Evolutionary conservation across 2,888 invertebrate species (phyloP).

Genomic region (Empis stercorea): DNA sequence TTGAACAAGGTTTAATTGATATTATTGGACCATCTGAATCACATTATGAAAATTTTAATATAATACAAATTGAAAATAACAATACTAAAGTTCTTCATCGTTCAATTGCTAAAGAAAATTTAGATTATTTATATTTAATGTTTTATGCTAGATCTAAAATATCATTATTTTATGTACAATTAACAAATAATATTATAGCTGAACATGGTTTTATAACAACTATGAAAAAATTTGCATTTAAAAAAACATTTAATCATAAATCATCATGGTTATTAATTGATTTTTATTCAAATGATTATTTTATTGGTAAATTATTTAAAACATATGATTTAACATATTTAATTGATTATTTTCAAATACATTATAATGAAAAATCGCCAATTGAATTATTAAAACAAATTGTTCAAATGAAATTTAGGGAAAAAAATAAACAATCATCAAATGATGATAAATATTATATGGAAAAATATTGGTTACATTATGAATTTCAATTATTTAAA

Average conservation of each 20-base stretch:
- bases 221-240: slow-evolving; percentile 70
- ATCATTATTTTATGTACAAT: slow-evolving; percentile 69
- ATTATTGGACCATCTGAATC: slow-evolving; percentile 71
- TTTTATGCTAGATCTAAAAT: slow-evolving; percentile 80
- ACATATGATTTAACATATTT: slow-evolving; percentile 74
- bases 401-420: slow-evolving; percentile 76
- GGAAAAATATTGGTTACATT: slow-evolving; percentile 62
- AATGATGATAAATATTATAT: no score
- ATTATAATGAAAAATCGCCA: slow-evolving; percentile 90
- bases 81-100: slow-evolving; percentile 66
- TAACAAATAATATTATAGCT: slow-evolving; percentile 88
- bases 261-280: slow-evolving; percentile 84
- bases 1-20: slow-evolving; percentile 73
- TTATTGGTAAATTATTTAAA: slow-evolving; percentile 82
- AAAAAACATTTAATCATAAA: slow-evolving; percentile 55
- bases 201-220: slow-evolving; percentile 70
- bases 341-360: slow-evolving; percentile 86
- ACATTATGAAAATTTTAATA: slow-evolving; percentile 78
- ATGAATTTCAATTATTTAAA: slow-evolving; percentile 37
- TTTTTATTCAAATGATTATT: slow-evolving; percentile 77
- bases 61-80: slow-evolving; percentile 66
- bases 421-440: slow-evolving; percentile 49
- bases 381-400: slow-evolving; percentile 92
- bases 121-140: slow-evolving; percentile 90
- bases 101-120: slow-evolving; percentile 88